phyloP scores from a whole-genome alignment of 2,888 invertebrate genomes.

The Chelonus formosanus region DNA sequence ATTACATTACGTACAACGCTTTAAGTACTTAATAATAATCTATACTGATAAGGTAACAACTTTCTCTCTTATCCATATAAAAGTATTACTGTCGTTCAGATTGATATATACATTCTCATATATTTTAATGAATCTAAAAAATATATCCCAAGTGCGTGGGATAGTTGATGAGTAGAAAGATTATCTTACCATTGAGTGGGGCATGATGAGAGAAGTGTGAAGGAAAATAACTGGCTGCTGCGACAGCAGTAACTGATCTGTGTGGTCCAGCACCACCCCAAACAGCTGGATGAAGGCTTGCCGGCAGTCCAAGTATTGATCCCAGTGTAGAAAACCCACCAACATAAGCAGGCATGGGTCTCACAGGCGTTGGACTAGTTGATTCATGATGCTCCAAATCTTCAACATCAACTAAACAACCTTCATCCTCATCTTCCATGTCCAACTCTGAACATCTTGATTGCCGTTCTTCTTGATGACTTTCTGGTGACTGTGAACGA shows the following conservation, averaged over 20 bases:
- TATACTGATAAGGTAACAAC: too few relatives aligned
- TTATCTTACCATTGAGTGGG: constrained; percentile 54
- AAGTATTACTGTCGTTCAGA: too few relatives aligned
- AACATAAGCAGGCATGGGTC: constrained; percentile 60
- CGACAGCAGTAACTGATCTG: constrained; percentile 49
- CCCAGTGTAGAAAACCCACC: constrained; percentile 56
- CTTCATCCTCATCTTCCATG: constrained; percentile 73
- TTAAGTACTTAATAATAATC: too few relatives aligned
- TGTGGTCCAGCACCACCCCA: constrained; percentile 57
- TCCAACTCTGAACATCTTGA: constrained; percentile 64
- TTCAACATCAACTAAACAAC: constrained; percentile 81
- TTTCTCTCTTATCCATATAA: too few relatives aligned
- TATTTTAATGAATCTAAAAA: too few relatives aligned
- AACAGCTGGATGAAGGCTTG: constrained; percentile 54
- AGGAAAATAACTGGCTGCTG: constrained; percentile 56
- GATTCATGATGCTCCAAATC: constrained; percentile 67
- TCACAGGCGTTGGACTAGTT: constrained; percentile 51
- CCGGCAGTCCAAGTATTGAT: constrained; percentile 50
- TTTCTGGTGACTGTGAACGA: constrained; percentile 54
- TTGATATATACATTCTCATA: too few relatives aligned
- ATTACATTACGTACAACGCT: too few relatives aligned
- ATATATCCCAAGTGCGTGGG: too few relatives aligned
- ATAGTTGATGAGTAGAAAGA: background rate
- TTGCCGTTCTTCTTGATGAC: constrained; percentile 51
- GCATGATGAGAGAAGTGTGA: constrained; percentile 59